Base-by-base conservation (phyloP, 2,797 vertebrate genomes). In the Notamacropus eugenii region DNA sequence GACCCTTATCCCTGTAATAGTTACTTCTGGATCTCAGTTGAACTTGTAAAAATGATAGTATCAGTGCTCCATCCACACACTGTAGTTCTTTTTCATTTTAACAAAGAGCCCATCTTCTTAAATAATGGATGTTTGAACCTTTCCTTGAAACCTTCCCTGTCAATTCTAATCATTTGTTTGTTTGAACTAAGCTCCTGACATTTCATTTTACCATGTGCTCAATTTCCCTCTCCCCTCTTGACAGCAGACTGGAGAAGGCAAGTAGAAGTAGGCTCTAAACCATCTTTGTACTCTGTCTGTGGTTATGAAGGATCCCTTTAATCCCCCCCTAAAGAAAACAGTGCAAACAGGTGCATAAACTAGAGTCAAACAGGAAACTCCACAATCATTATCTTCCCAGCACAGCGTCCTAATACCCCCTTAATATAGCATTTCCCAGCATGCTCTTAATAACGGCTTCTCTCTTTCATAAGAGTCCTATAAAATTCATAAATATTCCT, bases 401-500 rank as follows among this genome's bases (percentile, higher is more conserved):
- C 0, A 3, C 91, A 97, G 96, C 93, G 94, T 97, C 91, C 95
- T 67, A 93, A 97, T 92, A 19, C n/a, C 92, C 94, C 96, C 94
- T 97, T 95, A 96, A 92, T 57, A 87, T 34, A 97, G 93, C 94
- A 54, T 96, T 95, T 96, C 96, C 94, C 96, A 54, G 97, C 90
- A 91, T 93, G 92, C 67, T 95, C 74, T 96, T 91, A 28, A 97
- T 97, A 98, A 98, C 94, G 96, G 94, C 91, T 97, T 95, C 97
- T 97, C 96, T 95, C 82, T 94, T 98, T 97, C 27, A 0, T 46
- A 87, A 98, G 96, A 97, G 94, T 90, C 97, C 96, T 93, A 94
- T 97, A 98, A 97, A 97, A 98, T 96, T 74, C 92, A 97, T 97
- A 98, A 98, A 98, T 98, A 98, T 97, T 97, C 96, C 95, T 98